Base-by-base conservation (phyloP, 2,113 vertebrate species). In the Brienomyrus longianalis region DNA sequence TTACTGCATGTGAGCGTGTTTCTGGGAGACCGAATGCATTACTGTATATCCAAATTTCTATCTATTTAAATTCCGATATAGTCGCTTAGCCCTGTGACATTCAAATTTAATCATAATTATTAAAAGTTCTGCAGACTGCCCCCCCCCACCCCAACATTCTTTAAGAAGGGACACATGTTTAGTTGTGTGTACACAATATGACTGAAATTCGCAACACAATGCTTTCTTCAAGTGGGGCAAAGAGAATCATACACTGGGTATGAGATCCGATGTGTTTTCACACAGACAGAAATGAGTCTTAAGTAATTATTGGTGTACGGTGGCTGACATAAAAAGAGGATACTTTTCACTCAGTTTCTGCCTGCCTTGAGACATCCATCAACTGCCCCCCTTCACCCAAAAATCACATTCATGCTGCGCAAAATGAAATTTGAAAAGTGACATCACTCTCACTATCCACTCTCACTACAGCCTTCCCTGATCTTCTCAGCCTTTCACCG, bases 1-100 rank as follows among this genome's bases (percentile, higher is more conserved):
- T 90, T 88, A 91, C 92, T 90, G 90, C n/a, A 51, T 62, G 87
- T 86, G 52, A 45, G 70, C 62, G 74, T 43, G 5, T 80, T 43
- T 39, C 13, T 43, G 35, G 35, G 70, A 15, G 31, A 17, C 11
- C 19, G 70, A 77, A 17, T 19, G 87, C 50, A 87, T 59, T 86
- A 83, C 59, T 13, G 87, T 45, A 52, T 48, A 56, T 86, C 13
- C 50, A 48, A 3, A 15, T 21, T 3, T 87, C 3, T 4, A 39
- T 39, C 9, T 74, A 74, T 80, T 80, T 70, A 31, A 50, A 84
- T 47, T 39, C 45, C 50, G 45, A 48, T 3, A 21, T 47, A 50
- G 2, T 77, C 70, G 11, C 70, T 11, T 77, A 15, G 5, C 23
- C 23, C 5, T 15, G 47, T 85, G 23, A 85, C 11, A n/a, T 11